Base-by-base conservation (phyloP, 2,888 invertebrate species). In the Tipula lateralis region DNA sequence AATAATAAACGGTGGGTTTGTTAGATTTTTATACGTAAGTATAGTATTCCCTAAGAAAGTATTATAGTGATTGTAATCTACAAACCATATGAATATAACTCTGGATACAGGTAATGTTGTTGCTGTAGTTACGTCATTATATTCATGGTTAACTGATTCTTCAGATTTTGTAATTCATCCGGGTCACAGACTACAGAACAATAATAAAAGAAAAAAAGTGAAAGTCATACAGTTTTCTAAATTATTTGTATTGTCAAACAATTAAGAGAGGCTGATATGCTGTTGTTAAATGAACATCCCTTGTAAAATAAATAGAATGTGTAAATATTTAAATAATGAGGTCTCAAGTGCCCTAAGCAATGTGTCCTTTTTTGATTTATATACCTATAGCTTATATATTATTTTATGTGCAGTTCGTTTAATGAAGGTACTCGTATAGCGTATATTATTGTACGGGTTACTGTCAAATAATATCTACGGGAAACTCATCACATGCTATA, bases 121-220 rank as follows among this genome's bases (percentile, higher is more conserved):
- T 66, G n/a, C 16, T 50, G 12, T 24, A 24, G 19, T 66, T 66
- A 66, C 24, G 24, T 66, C 24, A 24, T 66, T 66, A 66, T 13
- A 66, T 66, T 66, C 66, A 66, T 66, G 66, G 24, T 66, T 24
- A 66, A 24, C 66, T 66, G 66, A 66, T 66, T 66, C 66, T 66
- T 66, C 24, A 66, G 66, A 66, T 66, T 66, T 66, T 66, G 66
- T 66, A 66, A 66, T 66, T 66, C 66, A 66, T 66, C 66, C 66
- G 66, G 66, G 66, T 66, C 66, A 66, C 66, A 66, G 66, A 66
- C 66, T 66, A 24, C 9, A 66, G 66, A 66, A 66, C 66, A 66
- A 66, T 66, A 24, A 24, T 66, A 66, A 66, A 7, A 24, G 24
- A 19, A 66, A 24, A 66, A 66, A 66, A 66, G 66, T 66, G 66